Conservation (phyloP, 2,888 invertebrate species). For the Parnassius mnemosyne region DNA sequence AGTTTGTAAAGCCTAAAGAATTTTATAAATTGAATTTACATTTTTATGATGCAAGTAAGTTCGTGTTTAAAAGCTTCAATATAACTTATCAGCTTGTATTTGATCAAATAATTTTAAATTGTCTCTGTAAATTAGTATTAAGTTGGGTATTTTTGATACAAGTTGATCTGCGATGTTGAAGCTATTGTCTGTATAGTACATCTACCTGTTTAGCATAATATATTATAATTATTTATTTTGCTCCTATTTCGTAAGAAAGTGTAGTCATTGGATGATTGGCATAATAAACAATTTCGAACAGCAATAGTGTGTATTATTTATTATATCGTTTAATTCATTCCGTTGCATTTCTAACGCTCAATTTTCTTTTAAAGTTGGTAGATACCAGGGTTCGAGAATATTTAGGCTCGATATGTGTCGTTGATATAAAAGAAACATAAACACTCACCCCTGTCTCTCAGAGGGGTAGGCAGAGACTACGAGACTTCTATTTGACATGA, state of each 20-base stretch:
- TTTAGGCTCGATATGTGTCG: no score
- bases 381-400: no score
- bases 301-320: slow-evolving; percentile 11
- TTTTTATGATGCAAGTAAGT: neutral
- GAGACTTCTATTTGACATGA: no score
- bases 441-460: no score
- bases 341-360: no score
- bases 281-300: slow-evolving; percentile 19
- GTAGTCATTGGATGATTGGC: slow-evolving; percentile 19
- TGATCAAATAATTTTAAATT: no score
- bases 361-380: no score
- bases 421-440: no score
- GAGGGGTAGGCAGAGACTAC: no score
- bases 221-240: slow-evolving; percentile 11
- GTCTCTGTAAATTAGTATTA: neutral
- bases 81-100: neutral
- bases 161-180: neutral
- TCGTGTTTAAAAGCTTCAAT: neutral
- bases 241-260: slow-evolving; percentile 5
- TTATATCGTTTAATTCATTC: neutral
- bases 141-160: neutral
- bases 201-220: slow-evolving; percentile 1
- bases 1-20: slow-evolving; percentile 12
- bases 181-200: neutral
- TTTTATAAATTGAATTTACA: slow-evolving; percentile 14